phyloP scores from a whole-genome alignment of 2,888 invertebrate genomes.

The Agrochola litura region DNA sequence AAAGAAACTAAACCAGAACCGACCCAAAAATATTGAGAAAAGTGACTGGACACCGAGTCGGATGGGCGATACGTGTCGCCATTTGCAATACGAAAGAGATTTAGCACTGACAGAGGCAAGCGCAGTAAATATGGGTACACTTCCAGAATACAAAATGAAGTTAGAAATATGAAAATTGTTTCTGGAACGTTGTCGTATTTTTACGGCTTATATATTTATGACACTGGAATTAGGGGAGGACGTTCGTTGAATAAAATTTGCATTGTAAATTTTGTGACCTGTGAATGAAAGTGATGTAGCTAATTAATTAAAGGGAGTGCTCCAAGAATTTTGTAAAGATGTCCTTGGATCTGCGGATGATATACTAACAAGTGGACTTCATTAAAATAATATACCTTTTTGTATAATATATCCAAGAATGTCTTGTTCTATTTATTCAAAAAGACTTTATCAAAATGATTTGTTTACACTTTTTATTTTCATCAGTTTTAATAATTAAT shows the following conservation, averaged over 20 bases:
- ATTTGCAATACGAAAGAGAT: constrained; percentile 62
- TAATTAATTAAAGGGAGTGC: constrained; percentile 51
- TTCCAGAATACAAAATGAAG: constrained; percentile 62
- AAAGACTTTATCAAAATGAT: background rate
- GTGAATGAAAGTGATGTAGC: constrained; percentile 53
- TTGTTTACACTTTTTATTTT: background rate
- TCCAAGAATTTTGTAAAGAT: constrained; percentile 24
- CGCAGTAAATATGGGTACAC: constrained; percentile 62
- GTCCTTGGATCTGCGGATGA: constrained; percentile 12
- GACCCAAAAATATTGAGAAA: constrained; percentile 61
- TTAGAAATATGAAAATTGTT: constrained; percentile 67
- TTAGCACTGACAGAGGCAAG: constrained; percentile 62
- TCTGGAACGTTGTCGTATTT: constrained; percentile 56
- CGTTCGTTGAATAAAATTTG: constrained; percentile 52
- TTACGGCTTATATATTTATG: constrained; percentile 62
- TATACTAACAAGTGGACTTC: constrained; percentile 24
- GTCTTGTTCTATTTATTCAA: background rate
- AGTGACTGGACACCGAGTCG: constrained; percentile 59
- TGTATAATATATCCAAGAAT: background rate
- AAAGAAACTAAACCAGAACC: constrained; percentile 34
- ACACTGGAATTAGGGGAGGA: constrained; percentile 47
- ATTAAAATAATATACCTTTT: constrained; percentile 36
- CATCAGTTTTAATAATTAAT: background rate
- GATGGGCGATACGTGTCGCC: constrained; percentile 61
- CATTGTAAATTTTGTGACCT: constrained; percentile 58